Percentiles rank a stretch among this genome's conserved stretches.
Evolutionary conservation across 2,113 vertebrate genomes (phyloP).

Genomic region (Cyanistes caeruleus): DNA sequence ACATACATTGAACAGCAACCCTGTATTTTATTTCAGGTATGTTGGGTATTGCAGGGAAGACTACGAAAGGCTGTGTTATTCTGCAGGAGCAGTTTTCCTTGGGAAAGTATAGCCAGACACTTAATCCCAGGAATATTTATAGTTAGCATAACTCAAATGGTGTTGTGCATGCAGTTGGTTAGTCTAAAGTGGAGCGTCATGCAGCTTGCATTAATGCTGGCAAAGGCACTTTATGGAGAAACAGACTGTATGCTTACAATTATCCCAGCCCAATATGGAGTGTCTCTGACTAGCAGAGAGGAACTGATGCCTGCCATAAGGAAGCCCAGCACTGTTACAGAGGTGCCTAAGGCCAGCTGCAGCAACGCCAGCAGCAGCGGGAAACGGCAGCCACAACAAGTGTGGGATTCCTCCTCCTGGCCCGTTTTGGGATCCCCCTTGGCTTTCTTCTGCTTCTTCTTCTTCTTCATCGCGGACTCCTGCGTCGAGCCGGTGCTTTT

Average conservation of each 20-base stretch:
- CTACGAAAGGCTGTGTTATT: neutral
- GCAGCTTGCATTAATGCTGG: conserved; percentile 70
- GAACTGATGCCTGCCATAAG: conserved; percentile 88
- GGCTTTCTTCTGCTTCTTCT: conserved; percentile 64
- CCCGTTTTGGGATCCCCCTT: conserved; percentile 63
- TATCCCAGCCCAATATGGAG: conserved; percentile 97
- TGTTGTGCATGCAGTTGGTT: conserved; percentile 73
- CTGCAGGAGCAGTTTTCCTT: conserved; percentile 14
- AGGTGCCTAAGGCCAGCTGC: conserved; percentile 89
- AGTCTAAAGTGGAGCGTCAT: conserved; percentile 64
- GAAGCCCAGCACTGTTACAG: conserved; percentile 89
- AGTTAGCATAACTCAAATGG: conserved; percentile 50
- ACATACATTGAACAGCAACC: neutral
- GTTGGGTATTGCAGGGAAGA: neutral
- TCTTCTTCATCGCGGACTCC: neutral
- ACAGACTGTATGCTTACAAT: conserved; percentile 87
- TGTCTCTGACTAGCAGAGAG: conserved; percentile 91
- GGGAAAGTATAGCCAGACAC: neutral
- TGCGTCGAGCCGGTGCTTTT: neutral
- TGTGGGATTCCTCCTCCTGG: conserved; percentile 76
- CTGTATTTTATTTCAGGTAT: conserved; percentile 34
- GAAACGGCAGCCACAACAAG: conserved; percentile 91
- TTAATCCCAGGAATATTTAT: conserved; percentile 39
- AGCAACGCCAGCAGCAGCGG: conserved; percentile 89
- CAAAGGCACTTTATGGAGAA: conserved; percentile 60